phyloP scores from a whole-genome alignment of 2,113 vertebrate genomes.

The Pardalotus punctatus region DNA sequence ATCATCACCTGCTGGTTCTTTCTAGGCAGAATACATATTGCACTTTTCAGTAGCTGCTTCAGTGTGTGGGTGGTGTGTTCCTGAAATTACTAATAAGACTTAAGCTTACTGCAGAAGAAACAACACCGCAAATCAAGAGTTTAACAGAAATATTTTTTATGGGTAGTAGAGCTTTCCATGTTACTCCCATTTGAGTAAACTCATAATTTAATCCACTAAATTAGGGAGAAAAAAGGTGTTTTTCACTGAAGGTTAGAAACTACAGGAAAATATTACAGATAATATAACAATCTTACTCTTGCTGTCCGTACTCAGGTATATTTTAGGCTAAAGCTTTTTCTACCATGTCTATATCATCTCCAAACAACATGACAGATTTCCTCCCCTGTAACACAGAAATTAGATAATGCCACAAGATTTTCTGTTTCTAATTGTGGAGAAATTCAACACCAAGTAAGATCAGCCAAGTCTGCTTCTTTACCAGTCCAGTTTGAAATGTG shows the following conservation, averaged over 20 bases:
- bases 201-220: not conserved
- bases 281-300: not conserved
- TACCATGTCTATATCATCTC: not conserved
- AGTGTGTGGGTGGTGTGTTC: not conserved
- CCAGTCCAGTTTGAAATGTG: not conserved
- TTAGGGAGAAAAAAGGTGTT: not conserved
- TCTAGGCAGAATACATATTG: constrained; percentile 19
- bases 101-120: not conserved
- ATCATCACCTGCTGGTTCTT: constrained; percentile 50
- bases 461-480: not conserved
- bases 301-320: not conserved
- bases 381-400: not conserved
- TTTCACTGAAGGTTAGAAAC: not conserved
- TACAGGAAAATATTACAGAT: not conserved
- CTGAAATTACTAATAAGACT: constrained; percentile 49
- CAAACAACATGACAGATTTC: not conserved
- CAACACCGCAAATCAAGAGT: not conserved
- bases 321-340: not conserved
- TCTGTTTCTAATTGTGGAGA: not conserved
- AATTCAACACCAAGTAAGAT: not conserved
- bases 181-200: not conserved
- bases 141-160: not conserved
- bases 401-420: not conserved
- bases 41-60: constrained; percentile 44
- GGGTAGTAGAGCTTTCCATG: not conserved